These are phyloP conservation scores for Neogale vison DNA, from an alignment of 2,113 vertebrate species.

Conservation along the genomic window DNA sequence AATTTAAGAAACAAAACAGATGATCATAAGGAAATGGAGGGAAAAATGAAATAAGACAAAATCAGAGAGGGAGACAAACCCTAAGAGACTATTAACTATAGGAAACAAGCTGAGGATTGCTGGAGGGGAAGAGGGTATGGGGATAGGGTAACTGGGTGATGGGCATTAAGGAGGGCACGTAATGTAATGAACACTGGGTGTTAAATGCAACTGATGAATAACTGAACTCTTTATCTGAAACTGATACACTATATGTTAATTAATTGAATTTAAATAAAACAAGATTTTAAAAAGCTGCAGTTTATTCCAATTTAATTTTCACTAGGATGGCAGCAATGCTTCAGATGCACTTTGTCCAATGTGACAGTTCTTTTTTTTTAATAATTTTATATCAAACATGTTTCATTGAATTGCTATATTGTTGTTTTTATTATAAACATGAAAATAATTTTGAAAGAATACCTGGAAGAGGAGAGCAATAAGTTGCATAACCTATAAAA, in stretches of 20 bases:
- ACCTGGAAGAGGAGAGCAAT: background rate
- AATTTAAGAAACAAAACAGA: no score
- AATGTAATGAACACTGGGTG: no score
- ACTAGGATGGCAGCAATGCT: background rate
- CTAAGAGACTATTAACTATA: no score
- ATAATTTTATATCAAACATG: background rate
- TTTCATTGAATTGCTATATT: conserved; percentile 8
- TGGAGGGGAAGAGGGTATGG: no score
- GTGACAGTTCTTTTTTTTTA: background rate
- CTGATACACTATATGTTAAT: background rate
- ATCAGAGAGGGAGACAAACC: no score
- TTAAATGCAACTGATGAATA: no score
- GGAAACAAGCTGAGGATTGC: no score
- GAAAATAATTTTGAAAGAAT: conserved; percentile 41
- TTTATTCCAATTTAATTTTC: background rate
- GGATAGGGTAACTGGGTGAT: no score
- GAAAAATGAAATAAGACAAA: no score
- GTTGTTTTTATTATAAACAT: conserved; percentile 27
- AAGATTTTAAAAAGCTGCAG: background rate
- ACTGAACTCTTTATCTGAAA: no score
- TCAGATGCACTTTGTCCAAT: background rate
- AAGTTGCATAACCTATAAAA: background rate
- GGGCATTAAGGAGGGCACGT: no score
- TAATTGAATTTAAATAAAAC: background rate
- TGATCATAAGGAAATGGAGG: no score